phyloP scores from a whole-genome alignment of 2,797 vertebrate genomes.

The Cygnus olor region DNA sequence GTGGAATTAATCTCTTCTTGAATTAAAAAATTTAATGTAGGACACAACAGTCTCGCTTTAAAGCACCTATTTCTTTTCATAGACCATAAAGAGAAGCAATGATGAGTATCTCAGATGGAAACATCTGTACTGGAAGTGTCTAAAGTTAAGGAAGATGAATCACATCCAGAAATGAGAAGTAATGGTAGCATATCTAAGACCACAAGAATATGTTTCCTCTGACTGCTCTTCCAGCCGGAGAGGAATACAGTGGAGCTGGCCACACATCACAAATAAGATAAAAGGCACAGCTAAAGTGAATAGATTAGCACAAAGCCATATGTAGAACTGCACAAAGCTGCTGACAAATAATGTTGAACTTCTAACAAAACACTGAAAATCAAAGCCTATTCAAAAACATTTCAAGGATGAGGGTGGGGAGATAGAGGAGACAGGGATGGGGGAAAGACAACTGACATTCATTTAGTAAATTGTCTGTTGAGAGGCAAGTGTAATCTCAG shows the following conservation, averaged over 20 bases:
- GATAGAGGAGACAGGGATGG: fast-evolving
- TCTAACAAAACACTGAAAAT: constrained; percentile 3
- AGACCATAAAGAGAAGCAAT: not conserved
- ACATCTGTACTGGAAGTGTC: not conserved
- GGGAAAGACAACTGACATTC: not conserved
- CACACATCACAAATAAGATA: constrained; percentile 41
- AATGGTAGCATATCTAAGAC: not conserved
- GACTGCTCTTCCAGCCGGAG: not conserved
- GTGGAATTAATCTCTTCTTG: not conserved
- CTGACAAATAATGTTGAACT: constrained; percentile 25
- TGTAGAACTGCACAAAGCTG: not conserved
- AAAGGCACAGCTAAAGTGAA: constrained; percentile 11
- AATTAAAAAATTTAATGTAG: not conserved
- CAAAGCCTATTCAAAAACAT: not conserved
- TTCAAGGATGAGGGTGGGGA: not conserved
- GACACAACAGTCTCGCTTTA: not conserved
- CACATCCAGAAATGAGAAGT: not conserved
- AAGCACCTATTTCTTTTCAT: not conserved
- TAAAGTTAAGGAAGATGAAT: not conserved
- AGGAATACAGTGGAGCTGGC: not conserved
- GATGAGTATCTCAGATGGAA: not conserved
- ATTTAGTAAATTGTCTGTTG: not conserved
- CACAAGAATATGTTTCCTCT: constrained; percentile 29
- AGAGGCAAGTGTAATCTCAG: not conserved
- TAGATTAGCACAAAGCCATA: constrained; percentile 27